Conservation (phyloP, 2,797 vertebrate species). For the Ceryle rudis region DNA sequence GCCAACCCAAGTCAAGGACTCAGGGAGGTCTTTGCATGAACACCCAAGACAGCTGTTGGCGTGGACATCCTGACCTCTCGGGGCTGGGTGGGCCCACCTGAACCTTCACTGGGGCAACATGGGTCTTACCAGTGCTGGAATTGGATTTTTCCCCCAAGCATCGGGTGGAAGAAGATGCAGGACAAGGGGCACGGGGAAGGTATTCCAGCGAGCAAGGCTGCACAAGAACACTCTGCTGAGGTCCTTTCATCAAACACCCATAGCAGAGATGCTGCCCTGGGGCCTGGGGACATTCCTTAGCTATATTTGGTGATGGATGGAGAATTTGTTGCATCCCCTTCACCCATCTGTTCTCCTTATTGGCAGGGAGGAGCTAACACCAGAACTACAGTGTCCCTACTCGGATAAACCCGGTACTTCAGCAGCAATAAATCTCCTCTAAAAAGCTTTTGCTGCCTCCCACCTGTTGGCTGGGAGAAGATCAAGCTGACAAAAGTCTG, state of each 20-base stretch:
- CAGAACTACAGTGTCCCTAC: neutral
- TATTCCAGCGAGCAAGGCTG: neutral
- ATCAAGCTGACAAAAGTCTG: neutral
- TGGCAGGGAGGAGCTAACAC: neutral
- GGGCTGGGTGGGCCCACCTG: neutral
- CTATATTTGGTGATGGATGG: constrained; percentile 41
- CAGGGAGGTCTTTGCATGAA: fast-evolving
- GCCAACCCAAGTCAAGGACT: fast-evolving
- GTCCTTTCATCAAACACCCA: neutral
- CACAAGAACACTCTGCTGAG: neutral
- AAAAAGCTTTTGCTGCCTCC: constrained; percentile 55
- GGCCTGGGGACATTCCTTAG: constrained; percentile 38
- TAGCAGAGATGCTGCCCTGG: neutral
- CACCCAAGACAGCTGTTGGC: neutral
- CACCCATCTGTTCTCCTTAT: neutral
- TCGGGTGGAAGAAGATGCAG: neutral
- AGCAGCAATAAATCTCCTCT: constrained; percentile 34
- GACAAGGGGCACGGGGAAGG: neutral
- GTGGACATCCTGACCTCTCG: neutral
- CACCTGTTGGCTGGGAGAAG: constrained; percentile 53
- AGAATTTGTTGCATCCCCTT: constrained; percentile 33
- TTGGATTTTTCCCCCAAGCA: neutral
- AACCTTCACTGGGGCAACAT: neutral
- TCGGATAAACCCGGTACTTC: neutral
- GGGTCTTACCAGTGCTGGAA: neutral